Percentiles rank a stretch among this genome's conserved stretches.
Conservation (phyloP, 2,888 invertebrate genomes). For the Laothoe populi region DNA sequence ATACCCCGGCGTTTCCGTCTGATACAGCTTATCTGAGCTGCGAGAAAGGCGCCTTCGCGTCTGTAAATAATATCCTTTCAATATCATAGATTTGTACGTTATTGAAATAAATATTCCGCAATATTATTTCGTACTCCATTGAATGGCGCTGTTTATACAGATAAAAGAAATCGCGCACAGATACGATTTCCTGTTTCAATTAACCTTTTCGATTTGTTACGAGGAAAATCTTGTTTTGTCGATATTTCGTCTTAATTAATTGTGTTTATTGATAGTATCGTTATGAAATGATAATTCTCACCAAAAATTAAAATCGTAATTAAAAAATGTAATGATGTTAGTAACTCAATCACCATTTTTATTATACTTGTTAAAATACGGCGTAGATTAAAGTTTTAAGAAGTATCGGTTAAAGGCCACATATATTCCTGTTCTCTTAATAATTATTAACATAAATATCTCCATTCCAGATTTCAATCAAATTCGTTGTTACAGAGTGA, state of each 20-base stretch:
- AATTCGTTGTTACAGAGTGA: no score
- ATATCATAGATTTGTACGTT: slow-evolving; percentile 40
- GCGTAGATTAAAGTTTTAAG: no score
- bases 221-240: background rate
- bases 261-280: background rate
- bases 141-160: slow-evolving; percentile 3
- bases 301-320: no score
- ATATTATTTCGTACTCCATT: slow-evolving; percentile 26
- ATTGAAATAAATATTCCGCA: slow-evolving; percentile 33
- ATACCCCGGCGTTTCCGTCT: slow-evolving; percentile 57
- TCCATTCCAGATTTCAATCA: no score
- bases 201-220: slow-evolving; percentile 5
- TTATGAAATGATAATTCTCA: background rate
- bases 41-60: slow-evolving; percentile 46
- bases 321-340: no score
- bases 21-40: slow-evolving; percentile 56
- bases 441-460: no score
- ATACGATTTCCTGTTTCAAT: slow-evolving; percentile 16
- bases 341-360: no score
- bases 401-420: no score
- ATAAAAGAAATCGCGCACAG: no score
- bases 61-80: slow-evolving; percentile 54
- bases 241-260: background rate
- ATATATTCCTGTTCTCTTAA: no score
- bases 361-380: no score